phyloP scores from a whole-genome alignment of 35 echinoderm and acorn worm species.

The Lytechinus variegatus region DNA sequence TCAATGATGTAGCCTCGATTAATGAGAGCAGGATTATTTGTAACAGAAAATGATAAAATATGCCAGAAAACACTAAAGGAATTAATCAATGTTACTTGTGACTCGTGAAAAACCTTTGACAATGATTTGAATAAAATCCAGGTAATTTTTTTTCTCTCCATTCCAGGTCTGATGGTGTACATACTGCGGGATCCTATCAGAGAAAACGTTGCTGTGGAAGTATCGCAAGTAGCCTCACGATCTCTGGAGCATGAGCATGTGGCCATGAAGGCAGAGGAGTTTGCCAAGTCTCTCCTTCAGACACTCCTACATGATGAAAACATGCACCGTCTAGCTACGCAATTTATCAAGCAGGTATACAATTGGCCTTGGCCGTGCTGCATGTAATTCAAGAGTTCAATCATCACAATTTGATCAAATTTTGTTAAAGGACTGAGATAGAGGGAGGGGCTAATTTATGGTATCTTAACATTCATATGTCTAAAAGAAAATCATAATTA shows the following conservation, averaged over 20 bases:
- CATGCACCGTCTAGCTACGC: slow-evolving; percentile 66
- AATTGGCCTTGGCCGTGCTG: too few relatives aligned
- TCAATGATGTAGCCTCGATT: too few relatives aligned
- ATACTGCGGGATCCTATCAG: slow-evolving; percentile 75
- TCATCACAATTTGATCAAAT: too few relatives aligned
- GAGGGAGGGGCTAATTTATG: too few relatives aligned
- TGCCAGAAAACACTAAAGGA: too few relatives aligned
- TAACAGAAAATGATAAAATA: too few relatives aligned
- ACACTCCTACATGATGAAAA: slow-evolving; percentile 75
- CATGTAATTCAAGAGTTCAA: too few relatives aligned
- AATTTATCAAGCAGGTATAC: slow-evolving; percentile 65
- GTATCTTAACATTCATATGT: too few relatives aligned
- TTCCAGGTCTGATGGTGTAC: slow-evolving; percentile 58
- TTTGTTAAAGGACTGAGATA: too few relatives aligned
- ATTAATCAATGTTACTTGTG: not conserved
- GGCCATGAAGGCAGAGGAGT: slow-evolving; percentile 71
- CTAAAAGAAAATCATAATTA: too few relatives aligned
- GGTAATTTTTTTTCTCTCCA: not conserved
- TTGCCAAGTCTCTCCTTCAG: slow-evolving; percentile 77
- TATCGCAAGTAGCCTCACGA: slow-evolving; percentile 81
- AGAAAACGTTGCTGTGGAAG: slow-evolving; percentile 83
- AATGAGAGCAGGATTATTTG: too few relatives aligned
- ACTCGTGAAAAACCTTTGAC: too few relatives aligned
- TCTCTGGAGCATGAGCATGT: slow-evolving; percentile 81
- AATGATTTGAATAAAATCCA: not conserved